These are phyloP conservation scores for Brachypterus glaber DNA, from an alignment of 2,888 invertebrate species.

Conservation along the genomic window DNA sequence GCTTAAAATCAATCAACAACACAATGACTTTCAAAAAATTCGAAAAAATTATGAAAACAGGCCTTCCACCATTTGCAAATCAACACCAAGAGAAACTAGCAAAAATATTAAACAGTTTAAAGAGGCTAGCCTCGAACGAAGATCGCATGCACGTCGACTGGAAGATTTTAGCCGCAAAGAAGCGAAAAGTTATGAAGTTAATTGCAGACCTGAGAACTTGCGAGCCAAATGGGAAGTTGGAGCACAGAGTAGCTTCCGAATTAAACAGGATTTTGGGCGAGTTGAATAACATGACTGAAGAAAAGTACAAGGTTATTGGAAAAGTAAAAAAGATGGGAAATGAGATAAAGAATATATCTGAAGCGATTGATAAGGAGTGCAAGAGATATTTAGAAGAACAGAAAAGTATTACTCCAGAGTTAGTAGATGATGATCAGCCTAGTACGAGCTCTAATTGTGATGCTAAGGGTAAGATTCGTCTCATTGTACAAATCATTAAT, in stretches of 20 bases:
- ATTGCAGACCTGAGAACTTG: slow-evolving; percentile 20
- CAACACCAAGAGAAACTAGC: slow-evolving; percentile 24
- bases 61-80: slow-evolving; percentile 22
- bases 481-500: too few species aligned
- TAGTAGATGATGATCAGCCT: too few species aligned
- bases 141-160: slow-evolving; percentile 28
- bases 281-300: slow-evolving; percentile 24
- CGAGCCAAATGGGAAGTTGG: slow-evolving; percentile 20
- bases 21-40: slow-evolving; percentile 23
- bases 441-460: too few species aligned
- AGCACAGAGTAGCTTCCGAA: slow-evolving; percentile 24
- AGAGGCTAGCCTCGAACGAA: slow-evolving; percentile 26
- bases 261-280: slow-evolving; percentile 25
- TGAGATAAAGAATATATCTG: slow-evolving; percentile 25
- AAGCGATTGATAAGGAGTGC: slow-evolving; percentile 23
- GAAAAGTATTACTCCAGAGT: too few species aligned
- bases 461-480: too few species aligned
- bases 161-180: slow-evolving; percentile 27
- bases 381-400: slow-evolving; percentile 6
- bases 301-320: slow-evolving; percentile 27
- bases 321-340: slow-evolving; percentile 25
- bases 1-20: slow-evolving; percentile 15
- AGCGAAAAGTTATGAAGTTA: slow-evolving; percentile 29
- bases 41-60: slow-evolving; percentile 21
- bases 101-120: slow-evolving; percentile 28